phyloP scores from a whole-genome alignment of 2,797 vertebrate species.

The Anas acuta region DNA sequence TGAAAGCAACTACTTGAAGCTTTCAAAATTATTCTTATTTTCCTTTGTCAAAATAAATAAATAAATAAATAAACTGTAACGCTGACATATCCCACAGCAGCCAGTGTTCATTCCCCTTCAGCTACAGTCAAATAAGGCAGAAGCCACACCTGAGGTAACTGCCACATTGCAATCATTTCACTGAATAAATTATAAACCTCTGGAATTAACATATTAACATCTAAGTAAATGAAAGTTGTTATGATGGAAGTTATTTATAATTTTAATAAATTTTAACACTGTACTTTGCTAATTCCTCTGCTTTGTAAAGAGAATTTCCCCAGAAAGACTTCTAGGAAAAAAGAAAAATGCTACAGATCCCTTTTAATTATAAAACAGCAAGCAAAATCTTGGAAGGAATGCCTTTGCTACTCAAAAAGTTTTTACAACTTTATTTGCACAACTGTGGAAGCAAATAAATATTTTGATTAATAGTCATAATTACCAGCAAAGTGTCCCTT shows the following conservation, averaged over 20 bases:
- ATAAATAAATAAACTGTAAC: not conserved
- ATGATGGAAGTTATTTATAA: not conserved
- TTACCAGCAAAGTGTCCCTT: not conserved
- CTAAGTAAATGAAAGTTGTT: not conserved
- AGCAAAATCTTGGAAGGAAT: not conserved
- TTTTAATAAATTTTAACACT: not conserved
- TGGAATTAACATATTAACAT: not conserved
- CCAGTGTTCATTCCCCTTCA: not conserved
- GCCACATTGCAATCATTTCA: not conserved
- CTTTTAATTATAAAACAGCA: not conserved
- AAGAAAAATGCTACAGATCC: not conserved
- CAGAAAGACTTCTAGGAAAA: not conserved
- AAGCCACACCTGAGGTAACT: not conserved
- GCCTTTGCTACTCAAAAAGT: not conserved
- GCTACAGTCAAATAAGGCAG: not conserved
- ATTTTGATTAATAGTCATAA: not conserved
- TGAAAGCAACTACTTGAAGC: not conserved
- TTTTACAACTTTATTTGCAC: not conserved
- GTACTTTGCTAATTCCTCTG: not conserved
- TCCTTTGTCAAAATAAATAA: not conserved
- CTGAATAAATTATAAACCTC: not conserved
- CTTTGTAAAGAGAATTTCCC: not conserved
- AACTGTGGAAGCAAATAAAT: not conserved
- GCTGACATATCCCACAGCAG: not conserved
- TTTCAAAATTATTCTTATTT: not conserved